A percentile compares a stretch with the other conserved stretches of the same genome.
phyloP scores from a whole-genome alignment of 2,113 vertebrate genomes.

The Hipposideros armiger region DNA sequence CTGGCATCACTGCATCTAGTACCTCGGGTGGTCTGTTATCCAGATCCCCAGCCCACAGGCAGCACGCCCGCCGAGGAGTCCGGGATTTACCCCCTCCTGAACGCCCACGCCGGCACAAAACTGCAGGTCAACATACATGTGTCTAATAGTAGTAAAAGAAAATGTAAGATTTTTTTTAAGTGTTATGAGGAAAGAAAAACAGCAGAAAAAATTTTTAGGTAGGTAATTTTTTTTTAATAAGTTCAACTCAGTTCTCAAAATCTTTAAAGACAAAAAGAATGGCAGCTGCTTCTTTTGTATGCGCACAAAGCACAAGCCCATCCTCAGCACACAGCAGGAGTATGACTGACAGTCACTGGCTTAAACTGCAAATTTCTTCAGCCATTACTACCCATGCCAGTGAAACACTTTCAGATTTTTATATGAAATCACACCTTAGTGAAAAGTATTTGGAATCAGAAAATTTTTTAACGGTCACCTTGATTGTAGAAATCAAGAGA shows the following conservation, averaged over 20 bases:
- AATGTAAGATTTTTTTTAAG: not conserved
- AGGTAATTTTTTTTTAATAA: slow-evolving; percentile 37
- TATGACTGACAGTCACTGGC: fast-evolving
- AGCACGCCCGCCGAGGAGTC: fast-evolving
- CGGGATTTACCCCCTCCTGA: not conserved
- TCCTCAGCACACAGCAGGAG: not conserved
- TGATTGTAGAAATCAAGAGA: not conserved
- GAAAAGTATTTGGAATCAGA: slow-evolving; percentile 27
- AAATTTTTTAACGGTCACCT: not conserved
- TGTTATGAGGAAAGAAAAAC: not conserved
- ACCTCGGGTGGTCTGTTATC: fast-evolving
- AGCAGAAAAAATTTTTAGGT: not conserved
- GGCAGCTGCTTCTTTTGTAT: not conserved
- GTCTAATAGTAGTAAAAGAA: not conserved
- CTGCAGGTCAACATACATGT: not conserved
- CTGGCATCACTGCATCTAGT: not conserved
- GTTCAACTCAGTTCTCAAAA: not conserved
- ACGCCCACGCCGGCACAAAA: not conserved
- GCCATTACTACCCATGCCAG: not conserved
- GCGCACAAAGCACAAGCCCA: not conserved
- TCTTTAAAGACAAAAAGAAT: not conserved
- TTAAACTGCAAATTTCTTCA: not conserved
- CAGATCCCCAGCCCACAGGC: not conserved
- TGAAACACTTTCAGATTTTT: not conserved
- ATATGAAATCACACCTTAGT: not conserved